Evolutionary conservation across 2,113 vertebrate genomes (phyloP), one percentile per base, ranked within the genome.

Genomic region (Ageneiosus marmoratus): DNA sequence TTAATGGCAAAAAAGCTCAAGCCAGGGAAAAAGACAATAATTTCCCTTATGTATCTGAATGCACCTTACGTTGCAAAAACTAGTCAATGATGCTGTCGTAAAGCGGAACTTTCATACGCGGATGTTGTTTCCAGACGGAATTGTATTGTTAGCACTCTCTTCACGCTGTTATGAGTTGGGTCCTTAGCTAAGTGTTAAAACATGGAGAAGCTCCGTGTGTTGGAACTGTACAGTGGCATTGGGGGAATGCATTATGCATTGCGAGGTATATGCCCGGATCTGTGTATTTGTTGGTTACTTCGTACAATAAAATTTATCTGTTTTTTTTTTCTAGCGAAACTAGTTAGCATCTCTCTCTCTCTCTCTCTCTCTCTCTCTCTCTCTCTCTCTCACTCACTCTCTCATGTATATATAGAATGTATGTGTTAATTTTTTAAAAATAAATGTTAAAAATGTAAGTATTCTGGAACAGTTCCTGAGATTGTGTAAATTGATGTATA

Each of bases 221-320:
- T 99, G 41, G 98, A 99, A 89, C 90, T 99, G 0, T 99, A 98
- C 90, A 98, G 98, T 32, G 98, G 98, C 5, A 94, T 99, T 3
- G 98, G 98, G 22, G 98, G 98, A 0, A 97, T 99, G 97, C 98
- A 99, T 88, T 95, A 94, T 60, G 96, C 96, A 1, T 86, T 99
- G 44, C 91, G 90, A 92, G 96, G 97, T 97, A 91, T 85, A 22
- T 6, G 44, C 18, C 29, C 34, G 46, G 4, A 16, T 13, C 22
- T 24, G 79, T 6, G 11, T 51, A 32, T 75, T 32, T 5, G 48
- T 51, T 29, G 46, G 15, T 50, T 50, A 18, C 18, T 50, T 10
- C 18, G 9, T 53, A 2, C 29, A 10, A 32, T 32, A 20, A 5
- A 34, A 9, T 1, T 34, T 51, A 50, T 2, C 44, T 18, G 70